phyloP scores from a whole-genome alignment of 2,113 vertebrate species.

The Leptocoma aspasia region DNA sequence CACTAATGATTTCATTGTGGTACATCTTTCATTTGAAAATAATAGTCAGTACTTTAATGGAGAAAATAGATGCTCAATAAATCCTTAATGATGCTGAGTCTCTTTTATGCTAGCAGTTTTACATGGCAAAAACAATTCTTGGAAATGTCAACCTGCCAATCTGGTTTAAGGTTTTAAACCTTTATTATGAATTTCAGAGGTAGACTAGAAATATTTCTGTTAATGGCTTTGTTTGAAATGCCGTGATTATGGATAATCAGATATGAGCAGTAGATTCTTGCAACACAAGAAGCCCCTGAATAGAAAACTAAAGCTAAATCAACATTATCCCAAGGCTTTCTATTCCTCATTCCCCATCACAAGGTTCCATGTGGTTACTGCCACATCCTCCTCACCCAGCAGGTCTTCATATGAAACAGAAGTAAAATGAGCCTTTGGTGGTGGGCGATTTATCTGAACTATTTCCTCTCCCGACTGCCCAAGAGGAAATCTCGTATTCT shows the following conservation, averaged over 20 bases:
- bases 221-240: conserved; percentile 29
- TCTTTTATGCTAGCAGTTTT: not conserved
- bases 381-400: not conserved
- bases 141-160: not conserved
- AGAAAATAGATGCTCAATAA: conserved; percentile 30
- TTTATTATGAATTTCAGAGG: not conserved
- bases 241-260: not conserved
- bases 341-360: not conserved
- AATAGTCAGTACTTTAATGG: not conserved
- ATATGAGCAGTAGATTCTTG: not conserved
- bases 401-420: not conserved
- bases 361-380: not conserved
- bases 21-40: conserved; percentile 18
- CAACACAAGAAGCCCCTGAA: not conserved
- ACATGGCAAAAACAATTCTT: conserved; percentile 7
- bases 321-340: not conserved
- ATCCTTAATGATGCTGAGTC: not conserved
- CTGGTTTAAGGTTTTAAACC: not conserved
- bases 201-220: not conserved
- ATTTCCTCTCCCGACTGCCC: not conserved
- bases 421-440: not conserved
- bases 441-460: conserved; percentile 1
- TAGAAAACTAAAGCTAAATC: not conserved
- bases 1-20: not conserved
- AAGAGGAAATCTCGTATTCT: not conserved